A percentile compares a stretch with the other conserved stretches of the same genome.
Conservation (phyloP, 1,140 invertebrate species). For the Centruroides sculpturatus region DNA sequence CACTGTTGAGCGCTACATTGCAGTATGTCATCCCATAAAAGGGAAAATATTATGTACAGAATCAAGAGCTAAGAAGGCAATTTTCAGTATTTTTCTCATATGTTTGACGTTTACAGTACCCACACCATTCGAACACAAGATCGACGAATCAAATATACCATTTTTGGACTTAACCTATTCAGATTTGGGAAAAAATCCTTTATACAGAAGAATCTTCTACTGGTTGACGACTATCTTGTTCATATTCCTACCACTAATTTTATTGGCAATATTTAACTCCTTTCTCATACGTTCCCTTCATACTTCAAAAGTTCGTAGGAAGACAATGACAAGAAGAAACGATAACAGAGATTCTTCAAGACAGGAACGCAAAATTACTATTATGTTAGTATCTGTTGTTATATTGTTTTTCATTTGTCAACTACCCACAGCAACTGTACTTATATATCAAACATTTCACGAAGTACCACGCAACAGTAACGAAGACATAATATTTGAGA, state of each 20-base stretch:
- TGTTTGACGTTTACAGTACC: constrained; percentile 47
- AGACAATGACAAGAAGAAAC: constrained; percentile 35
- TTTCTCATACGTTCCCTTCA: constrained; percentile 51
- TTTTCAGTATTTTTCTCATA: constrained; percentile 42
- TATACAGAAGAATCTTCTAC: constrained; percentile 46
- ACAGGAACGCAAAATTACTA: constrained; percentile 56
- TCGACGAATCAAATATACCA: constrained; percentile 17
- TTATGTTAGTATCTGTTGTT: constrained; percentile 57
- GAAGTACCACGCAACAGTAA: constrained; percentile 21
- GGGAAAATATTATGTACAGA: constrained; percentile 54
- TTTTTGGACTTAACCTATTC: constrained; percentile 5
- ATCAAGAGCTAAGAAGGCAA: constrained; percentile 36
- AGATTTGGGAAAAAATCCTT: constrained; percentile 35
- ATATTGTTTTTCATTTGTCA: constrained; percentile 58
- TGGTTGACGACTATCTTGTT: constrained; percentile 49
- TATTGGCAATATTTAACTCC: constrained; percentile 53
- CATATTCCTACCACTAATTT: constrained; percentile 46
- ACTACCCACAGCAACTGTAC: constrained; percentile 43
- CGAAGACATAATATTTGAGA: constrained; percentile 30
- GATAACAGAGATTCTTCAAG: constrained; percentile 22
- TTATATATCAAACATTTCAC: constrained; percentile 37
- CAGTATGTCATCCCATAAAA: constrained; percentile 56
- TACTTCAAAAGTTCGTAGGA: constrained; percentile 36
- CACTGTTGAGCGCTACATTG: constrained; percentile 61
- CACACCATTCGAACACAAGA: constrained; percentile 47